Evolutionary conservation across 2,113 vertebrate species (phyloP), one percentile per base, ranked within the genome.

Genomic region (Dicrurus megarhynchus): DNA sequence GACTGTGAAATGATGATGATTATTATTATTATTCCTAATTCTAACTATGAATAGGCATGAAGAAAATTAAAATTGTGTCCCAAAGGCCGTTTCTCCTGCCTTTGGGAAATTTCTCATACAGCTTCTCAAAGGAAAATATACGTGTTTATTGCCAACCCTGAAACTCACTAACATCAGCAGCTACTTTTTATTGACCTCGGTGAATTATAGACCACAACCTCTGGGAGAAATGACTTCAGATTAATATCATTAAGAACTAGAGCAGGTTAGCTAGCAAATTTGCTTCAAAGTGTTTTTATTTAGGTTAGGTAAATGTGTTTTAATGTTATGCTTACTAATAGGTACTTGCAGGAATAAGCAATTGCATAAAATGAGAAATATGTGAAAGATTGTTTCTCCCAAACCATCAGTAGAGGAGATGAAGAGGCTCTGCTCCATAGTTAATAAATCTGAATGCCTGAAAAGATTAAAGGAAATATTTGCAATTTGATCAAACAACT

Each of bases 391-490:
- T 75, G n/a, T 78, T 92, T 82, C 83, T 87, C 35, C 61, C 57
- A 90, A 57, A 39, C 69, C n/a, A 35, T 80, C 75, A 33, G 32
- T 0, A 78, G 80, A 82, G 28, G 61, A 90, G 61, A 84, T 89
- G 61, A 84, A 87, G 69, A 92, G 41, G 15, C 23, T 89, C 32
- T 89, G 83, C 60, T 91, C 88, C 42, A 23, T 7, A 57, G 93
- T 76, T 81, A 93, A 63, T 89, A 90, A 90, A 89, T 86, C 92
- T 77, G 46, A 75, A 68, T 71, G 80, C 69, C 76, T 87, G 24
- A 61, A 90, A 97, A 97, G 93, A 96, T 96, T 95, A 90, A 97
- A 97, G 73, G 84, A 93, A 87, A 68, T 92, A 94, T 88, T 91
- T 88, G 56, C 93, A 81, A 95, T 94, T 93, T 94, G 87, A 96